Percentiles rank a stretch among this genome's conserved stretches.
These are phyloP conservation scores for Stylophora pistillata DNA, from an alignment of 64 coral and sea anemone species.

Conservation along the genomic window DNA sequence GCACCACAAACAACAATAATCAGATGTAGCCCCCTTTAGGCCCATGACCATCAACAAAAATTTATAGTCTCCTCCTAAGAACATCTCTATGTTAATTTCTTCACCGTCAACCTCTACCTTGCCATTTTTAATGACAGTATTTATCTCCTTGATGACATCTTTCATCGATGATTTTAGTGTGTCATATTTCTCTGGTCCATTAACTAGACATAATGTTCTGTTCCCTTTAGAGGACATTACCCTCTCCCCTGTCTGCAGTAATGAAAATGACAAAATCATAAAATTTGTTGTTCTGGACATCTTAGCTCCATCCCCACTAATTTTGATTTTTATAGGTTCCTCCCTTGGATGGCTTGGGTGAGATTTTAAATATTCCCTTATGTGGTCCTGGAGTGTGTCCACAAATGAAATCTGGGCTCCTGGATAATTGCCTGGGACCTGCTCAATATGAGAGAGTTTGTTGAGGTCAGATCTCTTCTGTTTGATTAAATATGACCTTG, in stretches of 20 bases:
- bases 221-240: slow-evolving; percentile 58
- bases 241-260: slow-evolving; percentile 28
- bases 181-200: slow-evolving; percentile 37
- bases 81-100: neutral
- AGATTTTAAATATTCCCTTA: slow-evolving; percentile 6
- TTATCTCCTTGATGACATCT: too few species aligned
- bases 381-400: slow-evolving; percentile 48
- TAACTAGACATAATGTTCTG: slow-evolving; percentile 3
- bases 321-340: slow-evolving; percentile 44
- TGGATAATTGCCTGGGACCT: slow-evolving; percentile 28
- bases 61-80: slow-evolving; percentile 5
- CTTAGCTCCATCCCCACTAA: slow-evolving; percentile 43
- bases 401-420: slow-evolving; percentile 66
- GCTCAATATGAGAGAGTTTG: slow-evolving; percentile 45
- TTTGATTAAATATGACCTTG: slow-evolving; percentile 65
- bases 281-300: slow-evolving; percentile 32
- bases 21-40: slow-evolving; percentile 16
- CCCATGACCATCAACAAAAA: slow-evolving; percentile 31
- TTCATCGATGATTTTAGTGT: neutral
- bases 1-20: slow-evolving; percentile 31
- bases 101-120: slow-evolving; percentile 8
- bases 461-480: slow-evolving; percentile 54
- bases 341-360: neutral
- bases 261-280: slow-evolving; percentile 39
- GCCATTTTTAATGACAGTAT: neutral